Evolutionary conservation across 2,797 vertebrate species (phyloP).

Genomic region (Tinamus major): DNA sequence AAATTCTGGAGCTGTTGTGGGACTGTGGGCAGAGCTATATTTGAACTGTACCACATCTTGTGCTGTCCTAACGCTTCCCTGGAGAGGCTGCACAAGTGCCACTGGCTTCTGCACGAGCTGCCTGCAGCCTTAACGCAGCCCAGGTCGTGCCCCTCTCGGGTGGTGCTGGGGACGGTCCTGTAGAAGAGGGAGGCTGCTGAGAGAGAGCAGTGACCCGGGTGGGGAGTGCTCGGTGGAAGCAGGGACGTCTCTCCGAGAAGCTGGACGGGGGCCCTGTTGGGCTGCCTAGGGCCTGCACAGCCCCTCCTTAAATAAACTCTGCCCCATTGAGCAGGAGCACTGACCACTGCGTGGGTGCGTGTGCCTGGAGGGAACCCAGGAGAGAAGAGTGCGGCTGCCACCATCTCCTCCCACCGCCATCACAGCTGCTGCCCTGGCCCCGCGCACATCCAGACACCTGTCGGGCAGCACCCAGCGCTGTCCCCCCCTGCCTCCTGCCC

Average conservation of each 20-base stretch:
- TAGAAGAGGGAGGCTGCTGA: neutral
- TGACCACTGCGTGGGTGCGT: rapidly evolving
- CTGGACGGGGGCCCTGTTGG: neutral
- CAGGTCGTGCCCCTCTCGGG: neutral
- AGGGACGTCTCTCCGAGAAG: neutral
- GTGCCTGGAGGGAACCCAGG: neutral
- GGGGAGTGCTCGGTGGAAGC: neutral
- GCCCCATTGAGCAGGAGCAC: neutral
- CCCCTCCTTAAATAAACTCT: slow-evolving; percentile 3
- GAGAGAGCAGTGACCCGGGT: neutral
- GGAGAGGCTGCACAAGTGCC: too few species aligned
- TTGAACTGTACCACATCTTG: too few species aligned
- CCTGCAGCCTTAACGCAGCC: neutral
- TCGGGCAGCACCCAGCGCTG: rapidly evolving
- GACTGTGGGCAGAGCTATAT: too few species aligned
- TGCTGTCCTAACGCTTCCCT: neutral
- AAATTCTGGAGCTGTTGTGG: neutral
- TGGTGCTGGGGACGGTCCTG: neutral
- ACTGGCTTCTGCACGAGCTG: neutral
- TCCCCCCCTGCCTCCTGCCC: too few species aligned
- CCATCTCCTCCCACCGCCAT: neutral
- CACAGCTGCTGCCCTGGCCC: rapidly evolving
- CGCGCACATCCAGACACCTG: rapidly evolving
- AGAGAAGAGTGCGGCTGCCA: rapidly evolving
- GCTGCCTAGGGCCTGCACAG: neutral